These are phyloP conservation scores for Cariama cristata DNA, from an alignment of 2,113 vertebrate genomes.

Conservation along the genomic window DNA sequence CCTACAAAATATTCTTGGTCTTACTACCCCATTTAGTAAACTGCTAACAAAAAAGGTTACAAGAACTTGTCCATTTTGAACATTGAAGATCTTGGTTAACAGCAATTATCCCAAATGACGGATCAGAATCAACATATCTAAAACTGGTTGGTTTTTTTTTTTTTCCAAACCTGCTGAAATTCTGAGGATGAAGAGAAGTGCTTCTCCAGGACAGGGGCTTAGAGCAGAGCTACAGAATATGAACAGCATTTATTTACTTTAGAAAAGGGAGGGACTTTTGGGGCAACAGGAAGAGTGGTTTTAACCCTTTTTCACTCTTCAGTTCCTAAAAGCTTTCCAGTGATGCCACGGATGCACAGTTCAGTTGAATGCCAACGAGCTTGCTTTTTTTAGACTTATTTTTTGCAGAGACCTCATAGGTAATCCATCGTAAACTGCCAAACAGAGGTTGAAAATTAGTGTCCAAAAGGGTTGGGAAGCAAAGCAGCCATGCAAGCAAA, in stretches of 20 bases:
- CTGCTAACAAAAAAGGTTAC: neutral
- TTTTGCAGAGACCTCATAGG: neutral
- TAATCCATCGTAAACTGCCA: neutral
- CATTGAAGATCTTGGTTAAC: neutral
- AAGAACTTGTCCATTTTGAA: neutral
- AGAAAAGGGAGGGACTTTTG: neutral
- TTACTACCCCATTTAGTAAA: neutral
- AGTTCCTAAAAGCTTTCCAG: neutral
- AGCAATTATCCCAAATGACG: neutral
- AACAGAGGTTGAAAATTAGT: neutral
- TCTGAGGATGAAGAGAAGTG: neutral
- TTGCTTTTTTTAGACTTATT: neutral
- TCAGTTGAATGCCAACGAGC: neutral
- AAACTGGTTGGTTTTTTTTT: fast-evolving
- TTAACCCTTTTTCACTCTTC: neutral
- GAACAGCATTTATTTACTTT: neutral
- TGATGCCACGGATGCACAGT: neutral
- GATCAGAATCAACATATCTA: neutral
- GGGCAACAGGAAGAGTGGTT: neutral
- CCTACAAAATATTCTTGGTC: neutral
- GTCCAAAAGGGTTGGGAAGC: neutral
- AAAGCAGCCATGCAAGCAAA: neutral
- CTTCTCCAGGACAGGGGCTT: neutral
- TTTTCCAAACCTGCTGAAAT: neutral
- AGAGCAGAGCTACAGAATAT: neutral